These are phyloP conservation scores for Odontamblyopus lacepedii DNA, from an alignment of 2,797 vertebrate genomes.

Conservation along the genomic window DNA sequence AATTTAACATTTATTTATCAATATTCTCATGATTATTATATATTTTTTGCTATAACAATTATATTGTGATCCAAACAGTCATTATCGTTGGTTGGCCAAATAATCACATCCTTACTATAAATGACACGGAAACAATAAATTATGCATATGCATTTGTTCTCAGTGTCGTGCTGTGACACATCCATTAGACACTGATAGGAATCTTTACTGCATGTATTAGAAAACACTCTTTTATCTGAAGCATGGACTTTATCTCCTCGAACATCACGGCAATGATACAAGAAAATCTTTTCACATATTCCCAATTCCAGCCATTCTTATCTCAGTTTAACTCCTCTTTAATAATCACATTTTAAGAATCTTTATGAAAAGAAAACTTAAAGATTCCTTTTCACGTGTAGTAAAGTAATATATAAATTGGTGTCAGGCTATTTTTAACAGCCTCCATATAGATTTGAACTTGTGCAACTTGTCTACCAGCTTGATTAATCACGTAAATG, in stretches of 20 bases:
- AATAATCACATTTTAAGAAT: conserved; percentile 18
- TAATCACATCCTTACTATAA: not conserved
- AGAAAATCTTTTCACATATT: conserved; percentile 34
- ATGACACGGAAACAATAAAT: not conserved
- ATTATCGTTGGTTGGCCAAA: too few species aligned
- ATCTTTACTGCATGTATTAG: conserved; percentile 31
- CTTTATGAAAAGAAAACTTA: not conserved
- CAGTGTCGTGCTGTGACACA: conserved; percentile 1
- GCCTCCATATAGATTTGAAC: too few species aligned
- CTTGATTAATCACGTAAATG: not conserved
- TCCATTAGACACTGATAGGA: conserved; percentile 8
- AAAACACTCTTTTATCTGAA: conserved; percentile 25
- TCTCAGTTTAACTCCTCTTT: conserved; percentile 19
- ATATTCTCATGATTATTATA: too few species aligned
- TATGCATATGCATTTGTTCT: conserved; percentile 18
- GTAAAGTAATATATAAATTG: too few species aligned
- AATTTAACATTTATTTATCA: too few species aligned
- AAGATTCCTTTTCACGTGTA: not conserved
- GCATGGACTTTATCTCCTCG: conserved; percentile 30
- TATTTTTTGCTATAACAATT: too few species aligned
- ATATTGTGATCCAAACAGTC: too few species aligned
- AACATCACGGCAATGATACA: conserved; percentile 37
- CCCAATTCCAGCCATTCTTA: conserved; percentile 9
- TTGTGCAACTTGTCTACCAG: too few species aligned
- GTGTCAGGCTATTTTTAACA: too few species aligned